Percentiles rank a stretch among this genome's conserved stretches.
These are phyloP conservation scores for Rhogogaster chlorosoma DNA, from an alignment of 2,888 invertebrate species.

Conservation along the genomic window DNA sequence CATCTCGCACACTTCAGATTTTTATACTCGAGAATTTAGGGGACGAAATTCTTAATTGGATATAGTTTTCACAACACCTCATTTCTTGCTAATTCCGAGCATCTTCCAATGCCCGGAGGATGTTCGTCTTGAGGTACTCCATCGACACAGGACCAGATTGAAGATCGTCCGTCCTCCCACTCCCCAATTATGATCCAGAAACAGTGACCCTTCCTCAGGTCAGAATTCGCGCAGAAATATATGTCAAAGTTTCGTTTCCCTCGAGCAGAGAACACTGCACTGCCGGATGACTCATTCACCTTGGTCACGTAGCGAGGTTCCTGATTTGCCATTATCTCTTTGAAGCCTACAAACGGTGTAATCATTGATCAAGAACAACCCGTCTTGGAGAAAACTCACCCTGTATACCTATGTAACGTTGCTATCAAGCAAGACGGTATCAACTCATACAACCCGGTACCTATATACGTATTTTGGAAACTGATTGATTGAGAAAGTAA, in stretches of 20 bases:
- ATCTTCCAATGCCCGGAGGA: background rate
- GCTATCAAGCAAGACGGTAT: too few species aligned
- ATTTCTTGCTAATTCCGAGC: background rate
- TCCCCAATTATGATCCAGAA: constrained; percentile 71
- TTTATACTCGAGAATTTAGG: too few species aligned
- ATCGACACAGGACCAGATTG: constrained; percentile 66
- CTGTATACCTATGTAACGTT: too few species aligned
- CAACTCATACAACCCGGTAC: too few species aligned
- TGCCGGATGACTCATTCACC: background rate
- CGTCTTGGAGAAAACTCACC: too few species aligned
- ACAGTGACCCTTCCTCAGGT: constrained; percentile 59
- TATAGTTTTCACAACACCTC: background rate
- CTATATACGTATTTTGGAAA: too few species aligned
- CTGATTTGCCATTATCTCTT: background rate
- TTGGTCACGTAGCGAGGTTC: background rate
- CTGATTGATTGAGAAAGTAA: too few species aligned
- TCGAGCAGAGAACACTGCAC: constrained; percentile 62
- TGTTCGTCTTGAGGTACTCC: background rate
- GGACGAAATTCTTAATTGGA: too few species aligned
- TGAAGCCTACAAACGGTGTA: background rate
- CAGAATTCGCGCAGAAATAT: constrained; percentile 63
- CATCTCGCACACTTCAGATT: too few species aligned
- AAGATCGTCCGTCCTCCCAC: constrained; percentile 61
- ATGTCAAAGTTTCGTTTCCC: constrained; percentile 64
- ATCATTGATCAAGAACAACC: too few species aligned